phyloP scores from a whole-genome alignment of 2,888 invertebrate genomes.

The Oscheius sp. region DNA sequence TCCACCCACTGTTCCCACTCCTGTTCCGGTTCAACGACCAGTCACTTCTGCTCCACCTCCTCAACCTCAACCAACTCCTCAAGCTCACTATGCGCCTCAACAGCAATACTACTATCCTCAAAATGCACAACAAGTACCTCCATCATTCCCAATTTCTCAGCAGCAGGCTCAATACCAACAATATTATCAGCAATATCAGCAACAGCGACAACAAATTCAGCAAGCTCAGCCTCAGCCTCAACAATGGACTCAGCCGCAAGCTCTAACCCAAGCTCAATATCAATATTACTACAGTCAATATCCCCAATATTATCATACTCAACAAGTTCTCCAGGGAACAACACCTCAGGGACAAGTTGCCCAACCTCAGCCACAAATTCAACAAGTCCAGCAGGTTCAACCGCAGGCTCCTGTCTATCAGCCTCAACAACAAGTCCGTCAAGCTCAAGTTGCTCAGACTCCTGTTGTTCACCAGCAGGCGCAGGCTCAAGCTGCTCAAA shows the following conservation, averaged over 20 bases:
- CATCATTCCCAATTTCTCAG: not conserved
- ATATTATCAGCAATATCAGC: slow-evolving; percentile 6
- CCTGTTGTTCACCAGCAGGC: too few species aligned
- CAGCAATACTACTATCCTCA: slow-evolving; percentile 13
- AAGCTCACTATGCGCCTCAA: not conserved
- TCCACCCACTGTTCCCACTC: not conserved
- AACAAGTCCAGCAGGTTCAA: not conserved
- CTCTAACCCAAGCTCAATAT: not conserved
- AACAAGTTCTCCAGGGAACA: not conserved
- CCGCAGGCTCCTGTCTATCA: too few species aligned
- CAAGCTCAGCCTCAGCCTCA: slow-evolving; percentile 1
- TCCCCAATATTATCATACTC: slow-evolving; percentile 10
- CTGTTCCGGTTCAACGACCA: not conserved
- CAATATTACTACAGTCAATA: not conserved
- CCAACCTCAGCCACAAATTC: not conserved
- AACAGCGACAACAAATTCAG: not conserved
- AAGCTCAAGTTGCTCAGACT: too few species aligned
- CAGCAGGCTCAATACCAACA: slow-evolving; percentile 6
- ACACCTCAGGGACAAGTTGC: not conserved
- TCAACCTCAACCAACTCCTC: not conserved
- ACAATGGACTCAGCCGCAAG: not conserved
- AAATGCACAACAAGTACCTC: not conserved
- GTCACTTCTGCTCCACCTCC: not conserved
- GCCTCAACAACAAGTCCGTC: slow-evolving; percentile 11
- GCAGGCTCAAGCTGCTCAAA: not conserved